phyloP scores from a whole-genome alignment of 1,140 invertebrate genomes.

The Chymomyza costata region DNA sequence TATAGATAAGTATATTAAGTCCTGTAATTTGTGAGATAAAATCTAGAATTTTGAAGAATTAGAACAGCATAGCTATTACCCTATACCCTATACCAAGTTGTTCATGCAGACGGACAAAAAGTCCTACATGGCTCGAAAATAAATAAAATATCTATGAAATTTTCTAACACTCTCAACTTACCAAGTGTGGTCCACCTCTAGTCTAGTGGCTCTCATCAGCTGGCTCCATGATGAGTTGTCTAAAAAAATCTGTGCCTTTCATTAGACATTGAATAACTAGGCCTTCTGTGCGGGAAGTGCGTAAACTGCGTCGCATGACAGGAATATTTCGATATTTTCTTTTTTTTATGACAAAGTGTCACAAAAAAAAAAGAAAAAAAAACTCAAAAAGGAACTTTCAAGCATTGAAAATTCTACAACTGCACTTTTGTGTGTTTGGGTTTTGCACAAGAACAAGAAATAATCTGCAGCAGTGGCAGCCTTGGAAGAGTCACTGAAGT shows the following conservation, averaged over 20 bases:
- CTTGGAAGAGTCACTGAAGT: constrained; percentile 34
- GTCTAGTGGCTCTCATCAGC: constrained; percentile 7
- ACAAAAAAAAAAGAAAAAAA: constrained; percentile 7
- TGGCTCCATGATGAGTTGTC: constrained; percentile 19
- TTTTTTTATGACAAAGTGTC: constrained; percentile 22
- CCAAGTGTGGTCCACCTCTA: too few relatives aligned
- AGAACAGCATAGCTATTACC: too few relatives aligned
- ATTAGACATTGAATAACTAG: constrained; percentile 49
- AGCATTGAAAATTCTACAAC: constrained; percentile 55
- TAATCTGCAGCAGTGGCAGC: constrained; percentile 33
- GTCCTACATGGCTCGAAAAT: too few relatives aligned
- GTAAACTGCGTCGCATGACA: constrained; percentile 38
- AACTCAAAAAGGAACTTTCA: constrained; percentile 37
- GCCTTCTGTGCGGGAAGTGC: background rate
- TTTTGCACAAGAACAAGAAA: constrained; percentile 43
- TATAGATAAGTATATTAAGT: too few relatives aligned
- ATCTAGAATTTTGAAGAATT: too few relatives aligned
- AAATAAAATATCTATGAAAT: too few relatives aligned
- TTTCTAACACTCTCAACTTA: too few relatives aligned
- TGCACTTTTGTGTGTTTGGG: constrained; percentile 36
- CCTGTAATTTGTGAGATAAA: too few relatives aligned
- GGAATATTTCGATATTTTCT: constrained; percentile 26
- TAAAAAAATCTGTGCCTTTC: constrained; percentile 13
- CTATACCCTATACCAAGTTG: too few relatives aligned
- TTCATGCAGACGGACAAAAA: too few relatives aligned